These are phyloP conservation scores for Drosophila lacteicornis DNA, from an alignment of 1,140 invertebrate species.

Conservation along the genomic window DNA sequence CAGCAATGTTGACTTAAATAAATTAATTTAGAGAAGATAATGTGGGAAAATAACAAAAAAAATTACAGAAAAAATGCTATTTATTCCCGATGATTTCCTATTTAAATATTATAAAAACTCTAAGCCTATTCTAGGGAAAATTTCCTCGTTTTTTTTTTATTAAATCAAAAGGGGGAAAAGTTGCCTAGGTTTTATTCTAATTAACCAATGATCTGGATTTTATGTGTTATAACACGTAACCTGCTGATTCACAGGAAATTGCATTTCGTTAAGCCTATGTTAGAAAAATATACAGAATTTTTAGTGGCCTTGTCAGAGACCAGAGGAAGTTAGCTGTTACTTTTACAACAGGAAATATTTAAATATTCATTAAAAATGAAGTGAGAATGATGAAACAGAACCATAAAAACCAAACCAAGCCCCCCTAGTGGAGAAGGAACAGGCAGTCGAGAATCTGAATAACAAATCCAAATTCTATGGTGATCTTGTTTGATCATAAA, in stretches of 20 bases:
- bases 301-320: neutral
- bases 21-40: neutral
- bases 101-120: too few species aligned
- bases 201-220: neutral
- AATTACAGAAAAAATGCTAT: too few species aligned
- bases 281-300: slow-evolving; percentile 5
- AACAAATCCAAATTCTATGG: neutral
- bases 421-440: neutral
- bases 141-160: too few species aligned
- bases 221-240: neutral
- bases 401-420: slow-evolving; percentile 14
- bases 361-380: slow-evolving; percentile 34
- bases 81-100: too few species aligned
- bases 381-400: slow-evolving; percentile 32
- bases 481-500: slow-evolving; percentile 23
- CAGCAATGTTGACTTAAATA: neutral
- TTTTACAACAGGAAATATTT: slow-evolving; percentile 36
- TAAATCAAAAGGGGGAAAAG: too few species aligned
- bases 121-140: too few species aligned
- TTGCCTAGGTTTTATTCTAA: neutral
- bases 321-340: slow-evolving; percentile 19
- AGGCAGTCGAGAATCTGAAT: slow-evolving; percentile 6
- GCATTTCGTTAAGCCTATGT: slow-evolving; percentile 3
- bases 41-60: too few species aligned
- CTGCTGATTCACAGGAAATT: slow-evolving; percentile 8